Evolutionary conservation across 2,797 vertebrate species (phyloP).

Genomic region (Falco peregrinus): DNA sequence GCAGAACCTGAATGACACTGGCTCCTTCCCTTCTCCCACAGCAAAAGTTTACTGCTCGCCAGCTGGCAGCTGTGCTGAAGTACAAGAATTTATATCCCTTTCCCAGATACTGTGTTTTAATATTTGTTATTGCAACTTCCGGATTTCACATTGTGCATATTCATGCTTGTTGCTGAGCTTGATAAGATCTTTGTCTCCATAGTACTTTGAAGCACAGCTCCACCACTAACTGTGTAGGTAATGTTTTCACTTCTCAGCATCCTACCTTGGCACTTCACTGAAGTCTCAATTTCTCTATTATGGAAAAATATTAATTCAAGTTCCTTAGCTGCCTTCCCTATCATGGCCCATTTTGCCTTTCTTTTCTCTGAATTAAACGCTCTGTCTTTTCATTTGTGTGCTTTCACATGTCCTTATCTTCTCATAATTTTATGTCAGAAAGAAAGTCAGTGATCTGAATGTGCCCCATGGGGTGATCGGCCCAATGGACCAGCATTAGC

Average conservation of each 20-base stretch:
- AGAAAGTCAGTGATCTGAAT: neutral
- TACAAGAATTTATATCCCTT: neutral
- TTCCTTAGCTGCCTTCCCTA: neutral
- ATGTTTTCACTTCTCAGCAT: neutral
- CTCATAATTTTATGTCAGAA: neutral
- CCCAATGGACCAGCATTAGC: neutral
- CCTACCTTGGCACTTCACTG: neutral
- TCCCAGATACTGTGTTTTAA: neutral
- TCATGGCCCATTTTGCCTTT: neutral
- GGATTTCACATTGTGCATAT: neutral
- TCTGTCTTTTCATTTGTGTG: neutral
- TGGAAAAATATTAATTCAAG: neutral
- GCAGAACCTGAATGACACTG: neutral
- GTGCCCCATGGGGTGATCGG: neutral
- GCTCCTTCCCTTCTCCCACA: neutral
- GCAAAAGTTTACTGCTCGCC: neutral
- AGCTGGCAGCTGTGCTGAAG: neutral
- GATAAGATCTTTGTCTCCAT: neutral
- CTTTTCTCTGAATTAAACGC: neutral
- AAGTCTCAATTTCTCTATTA: neutral
- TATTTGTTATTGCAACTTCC: neutral
- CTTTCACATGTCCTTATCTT: neutral
- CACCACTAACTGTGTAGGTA: neutral
- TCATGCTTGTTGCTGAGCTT: neutral
- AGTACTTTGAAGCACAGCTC: neutral